A percentile compares a stretch with the other conserved stretches of the same genome.
Conservation (phyloP, 2,888 invertebrate genomes). For the Dichetophora obliterata region DNA sequence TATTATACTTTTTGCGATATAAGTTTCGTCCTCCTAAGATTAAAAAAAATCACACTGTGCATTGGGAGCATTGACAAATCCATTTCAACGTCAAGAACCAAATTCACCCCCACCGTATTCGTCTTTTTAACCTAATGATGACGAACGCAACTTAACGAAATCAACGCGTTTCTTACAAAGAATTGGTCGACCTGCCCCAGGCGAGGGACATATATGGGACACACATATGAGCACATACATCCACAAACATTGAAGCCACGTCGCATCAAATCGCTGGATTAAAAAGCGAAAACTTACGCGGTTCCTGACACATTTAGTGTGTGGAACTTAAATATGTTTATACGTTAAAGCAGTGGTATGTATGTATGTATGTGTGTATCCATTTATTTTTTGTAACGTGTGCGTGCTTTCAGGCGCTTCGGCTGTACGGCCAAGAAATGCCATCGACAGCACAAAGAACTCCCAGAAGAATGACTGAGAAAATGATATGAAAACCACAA, state of each 20-base stretch:
- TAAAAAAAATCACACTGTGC: no score
- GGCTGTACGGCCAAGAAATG: neutral
- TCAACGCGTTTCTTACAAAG: conserved; percentile 38
- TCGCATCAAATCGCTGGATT: conserved; percentile 3
- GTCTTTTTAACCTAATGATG: conserved; percentile 30
- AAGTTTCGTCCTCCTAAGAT: no score
- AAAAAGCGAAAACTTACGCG: conserved; percentile 58
- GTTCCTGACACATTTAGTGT: conserved; percentile 53
- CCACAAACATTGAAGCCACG: conserved; percentile 27
- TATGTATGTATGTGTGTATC: neutral
- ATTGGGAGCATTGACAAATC: neutral
- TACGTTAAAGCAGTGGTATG: conserved; percentile 19
- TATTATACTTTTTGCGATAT: no score
- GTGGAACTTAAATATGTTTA: neutral
- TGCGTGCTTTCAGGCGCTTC: neutral
- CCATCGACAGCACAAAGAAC: neutral
- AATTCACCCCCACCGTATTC: conserved; percentile 19
- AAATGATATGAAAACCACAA: neutral
- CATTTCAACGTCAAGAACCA: neutral
- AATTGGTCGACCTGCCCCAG: conserved; percentile 51
- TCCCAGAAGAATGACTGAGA: conserved; percentile 9
- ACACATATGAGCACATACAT: conserved; percentile 58
- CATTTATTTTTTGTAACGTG: neutral
- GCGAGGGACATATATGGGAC: conserved; percentile 60
- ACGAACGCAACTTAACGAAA: conserved; percentile 41